Percentiles rank a stretch among this genome's conserved stretches.
Conservation (phyloP, 2,797 vertebrate genomes). For the Carcharodon carcharias region DNA sequence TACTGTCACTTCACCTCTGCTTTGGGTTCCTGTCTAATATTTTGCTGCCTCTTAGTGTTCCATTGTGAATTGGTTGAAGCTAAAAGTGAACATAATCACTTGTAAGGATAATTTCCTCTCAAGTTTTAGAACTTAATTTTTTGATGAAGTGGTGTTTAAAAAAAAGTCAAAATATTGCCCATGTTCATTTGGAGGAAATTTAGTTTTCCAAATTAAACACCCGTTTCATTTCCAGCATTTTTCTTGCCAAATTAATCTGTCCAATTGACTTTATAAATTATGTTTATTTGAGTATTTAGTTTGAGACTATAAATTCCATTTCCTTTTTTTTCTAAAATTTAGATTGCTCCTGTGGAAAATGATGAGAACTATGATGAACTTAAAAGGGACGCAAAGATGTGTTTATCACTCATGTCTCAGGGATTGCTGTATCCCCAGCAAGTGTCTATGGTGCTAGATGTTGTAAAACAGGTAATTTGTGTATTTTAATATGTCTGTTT, state of each 20-base stretch:
- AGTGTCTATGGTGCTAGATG: conserved; percentile 83
- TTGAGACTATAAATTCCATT: not conserved
- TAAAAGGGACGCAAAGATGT: conserved; percentile 93
- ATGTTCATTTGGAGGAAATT: not conserved
- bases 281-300: not conserved
- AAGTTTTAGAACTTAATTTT: not conserved
- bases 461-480: conserved; percentile 76
- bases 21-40: not conserved
- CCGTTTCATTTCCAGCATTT: not conserved
- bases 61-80: not conserved
- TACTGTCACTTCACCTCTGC: not conserved
- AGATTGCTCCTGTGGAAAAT: conserved; percentile 97
- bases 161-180: not conserved
- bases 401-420: conserved; percentile 94
- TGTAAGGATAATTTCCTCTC: not conserved
- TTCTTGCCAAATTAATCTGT: not conserved
- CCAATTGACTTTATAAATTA: not conserved
- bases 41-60: not conserved
- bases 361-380: conserved; percentile 94
- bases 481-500: not conserved
- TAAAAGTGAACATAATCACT: not conserved
- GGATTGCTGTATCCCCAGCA: conserved; percentile 87
- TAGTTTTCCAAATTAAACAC: not conserved
- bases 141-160: not conserved
- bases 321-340: conserved; percentile 6